These are phyloP conservation scores for Lathamus discolor DNA, from an alignment of 2,113 vertebrate genomes.

Conservation along the genomic window DNA sequence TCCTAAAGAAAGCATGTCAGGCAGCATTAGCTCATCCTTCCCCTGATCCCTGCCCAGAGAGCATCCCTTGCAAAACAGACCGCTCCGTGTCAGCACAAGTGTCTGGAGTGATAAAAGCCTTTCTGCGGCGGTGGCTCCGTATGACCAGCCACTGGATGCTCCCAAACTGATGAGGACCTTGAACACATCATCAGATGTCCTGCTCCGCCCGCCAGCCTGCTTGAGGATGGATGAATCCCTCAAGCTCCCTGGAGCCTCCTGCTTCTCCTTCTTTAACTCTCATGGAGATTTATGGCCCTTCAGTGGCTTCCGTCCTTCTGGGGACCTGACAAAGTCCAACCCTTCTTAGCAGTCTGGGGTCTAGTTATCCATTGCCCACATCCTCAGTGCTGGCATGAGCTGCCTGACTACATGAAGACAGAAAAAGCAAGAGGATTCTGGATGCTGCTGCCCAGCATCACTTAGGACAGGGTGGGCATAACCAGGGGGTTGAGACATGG, in stretches of 20 bases:
- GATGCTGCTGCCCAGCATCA: background rate
- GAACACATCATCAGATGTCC: background rate
- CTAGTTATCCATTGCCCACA: background rate
- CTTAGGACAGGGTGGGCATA: background rate
- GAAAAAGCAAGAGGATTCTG: background rate
- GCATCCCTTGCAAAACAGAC: background rate
- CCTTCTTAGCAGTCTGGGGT: background rate
- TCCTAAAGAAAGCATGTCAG: background rate
- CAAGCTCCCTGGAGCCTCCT: background rate
- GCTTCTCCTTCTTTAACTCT: background rate
- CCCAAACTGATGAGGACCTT: background rate
- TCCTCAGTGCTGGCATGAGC: background rate
- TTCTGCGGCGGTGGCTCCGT: rapidly evolving
- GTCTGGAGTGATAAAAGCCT: constrained; percentile 16
- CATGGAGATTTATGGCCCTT: background rate
- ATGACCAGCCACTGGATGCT: background rate
- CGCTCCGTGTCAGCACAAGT: background rate
- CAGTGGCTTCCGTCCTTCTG: background rate
- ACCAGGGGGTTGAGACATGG: background rate
- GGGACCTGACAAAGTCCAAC: background rate
- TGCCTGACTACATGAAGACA: background rate
- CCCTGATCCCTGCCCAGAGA: background rate
- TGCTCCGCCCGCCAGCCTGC: background rate
- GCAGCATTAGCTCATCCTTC: background rate
- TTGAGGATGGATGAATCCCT: background rate